These are phyloP conservation scores for Choreutis nemorana DNA, from an alignment of 2,888 invertebrate genomes.

Conservation along the genomic window DNA sequence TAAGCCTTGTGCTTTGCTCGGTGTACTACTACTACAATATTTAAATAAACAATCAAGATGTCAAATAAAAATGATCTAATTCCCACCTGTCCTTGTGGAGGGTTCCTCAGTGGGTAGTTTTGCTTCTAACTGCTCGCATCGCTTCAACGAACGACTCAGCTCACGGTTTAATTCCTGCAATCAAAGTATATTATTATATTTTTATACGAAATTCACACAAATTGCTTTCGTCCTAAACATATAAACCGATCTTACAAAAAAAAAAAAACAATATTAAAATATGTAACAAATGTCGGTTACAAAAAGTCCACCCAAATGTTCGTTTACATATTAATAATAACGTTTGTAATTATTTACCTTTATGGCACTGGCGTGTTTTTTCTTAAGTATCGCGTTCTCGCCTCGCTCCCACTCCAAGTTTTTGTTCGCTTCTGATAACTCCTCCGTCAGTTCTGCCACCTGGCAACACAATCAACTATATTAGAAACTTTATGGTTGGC, in stretches of 20 bases:
- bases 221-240: too few species aligned
- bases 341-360: slow-evolving; percentile 27
- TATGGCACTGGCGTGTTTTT: slow-evolving; percentile 52
- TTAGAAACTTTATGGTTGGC: too few species aligned
- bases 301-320: slow-evolving; percentile 1
- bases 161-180: slow-evolving; percentile 75
- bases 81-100: slow-evolving; percentile 41
- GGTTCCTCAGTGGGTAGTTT: slow-evolving; percentile 31
- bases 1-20: too few species aligned
- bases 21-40: too few species aligned
- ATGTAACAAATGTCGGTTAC: slow-evolving; percentile 1
- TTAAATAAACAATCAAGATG: too few species aligned
- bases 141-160: slow-evolving; percentile 61
- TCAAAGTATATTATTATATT: not conserved
- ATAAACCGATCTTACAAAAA: not conserved
- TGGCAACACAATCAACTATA: slow-evolving; percentile 15
- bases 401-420: slow-evolving; percentile 55
- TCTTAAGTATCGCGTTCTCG: slow-evolving; percentile 47
- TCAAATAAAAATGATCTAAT: too few species aligned
- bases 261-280: not conserved
- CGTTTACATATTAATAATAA: slow-evolving; percentile 7
- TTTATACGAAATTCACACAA: too few species aligned
- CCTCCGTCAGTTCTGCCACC: slow-evolving; percentile 50
- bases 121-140: slow-evolving; percentile 47
- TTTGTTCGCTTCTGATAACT: slow-evolving; percentile 31